Percentiles rank a stretch among this genome's conserved stretches.
Evolutionary conservation across 2,888 invertebrate species (phyloP).

Genomic region (Melikaiella ostensackeni): DNA sequence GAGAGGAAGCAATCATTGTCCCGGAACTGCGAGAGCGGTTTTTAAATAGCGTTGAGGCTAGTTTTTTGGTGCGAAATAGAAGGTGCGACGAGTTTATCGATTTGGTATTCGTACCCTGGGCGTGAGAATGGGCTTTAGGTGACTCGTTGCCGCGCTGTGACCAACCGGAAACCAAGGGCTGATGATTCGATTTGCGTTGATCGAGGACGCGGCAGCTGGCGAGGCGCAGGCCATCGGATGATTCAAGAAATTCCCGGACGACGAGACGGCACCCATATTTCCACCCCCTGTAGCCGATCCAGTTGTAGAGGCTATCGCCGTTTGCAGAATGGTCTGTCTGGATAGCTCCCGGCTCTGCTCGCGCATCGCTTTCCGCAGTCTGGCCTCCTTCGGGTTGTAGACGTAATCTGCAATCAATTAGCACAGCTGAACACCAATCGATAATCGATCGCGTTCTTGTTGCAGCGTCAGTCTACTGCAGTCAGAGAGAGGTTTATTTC

Average conservation of each 20-base stretch:
- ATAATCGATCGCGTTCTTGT: slow-evolving; percentile 32
- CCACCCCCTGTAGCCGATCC: slow-evolving; percentile 55
- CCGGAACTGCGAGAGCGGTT: neutral
- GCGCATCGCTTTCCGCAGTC: slow-evolving; percentile 81
- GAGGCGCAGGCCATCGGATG: slow-evolving; percentile 55
- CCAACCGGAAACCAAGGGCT: slow-evolving; percentile 70
- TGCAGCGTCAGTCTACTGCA: too few species aligned
- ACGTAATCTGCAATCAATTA: slow-evolving; percentile 79
- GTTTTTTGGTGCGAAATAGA: neutral
- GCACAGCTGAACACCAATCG: slow-evolving; percentile 24
- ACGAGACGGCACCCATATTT: slow-evolving; percentile 39
- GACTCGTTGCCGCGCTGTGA: slow-evolving; percentile 62
- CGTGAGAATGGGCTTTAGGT: slow-evolving; percentile 67
- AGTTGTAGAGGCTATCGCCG: slow-evolving; percentile 62
- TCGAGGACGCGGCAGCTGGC: slow-evolving; percentile 53
- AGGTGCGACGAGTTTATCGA: slow-evolving; percentile 43
- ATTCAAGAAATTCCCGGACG: slow-evolving; percentile 54
- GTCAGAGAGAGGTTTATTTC: too few species aligned
- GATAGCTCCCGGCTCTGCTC: slow-evolving; percentile 76
- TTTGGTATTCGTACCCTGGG: slow-evolving; percentile 65
- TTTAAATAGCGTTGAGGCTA: slow-evolving; percentile 26
- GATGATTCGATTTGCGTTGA: slow-evolving; percentile 65
- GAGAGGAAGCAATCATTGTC: slow-evolving; percentile 9
- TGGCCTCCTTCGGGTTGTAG: slow-evolving; percentile 82
- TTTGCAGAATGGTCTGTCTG: slow-evolving; percentile 71